These are phyloP conservation scores for Gambusia affinis DNA, from an alignment of 2,113 vertebrate species.

Conservation along the genomic window DNA sequence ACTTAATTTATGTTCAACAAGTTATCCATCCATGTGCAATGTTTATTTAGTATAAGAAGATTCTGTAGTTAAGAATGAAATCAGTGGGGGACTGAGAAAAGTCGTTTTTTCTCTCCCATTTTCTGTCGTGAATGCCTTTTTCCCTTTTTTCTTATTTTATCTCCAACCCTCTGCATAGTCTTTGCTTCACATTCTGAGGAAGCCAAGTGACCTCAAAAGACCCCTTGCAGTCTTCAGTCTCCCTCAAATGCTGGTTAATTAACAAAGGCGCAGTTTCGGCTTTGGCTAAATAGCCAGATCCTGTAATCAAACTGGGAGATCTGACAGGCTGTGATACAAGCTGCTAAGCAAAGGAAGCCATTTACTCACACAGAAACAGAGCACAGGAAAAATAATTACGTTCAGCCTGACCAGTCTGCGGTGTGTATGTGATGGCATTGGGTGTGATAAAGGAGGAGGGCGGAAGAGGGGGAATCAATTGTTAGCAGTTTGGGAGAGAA, in stretches of 20 bases:
- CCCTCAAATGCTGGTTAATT: conserved; percentile 74
- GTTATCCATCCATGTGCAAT: background rate
- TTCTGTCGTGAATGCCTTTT: conserved; percentile 2
- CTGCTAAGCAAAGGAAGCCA: conserved; percentile 67
- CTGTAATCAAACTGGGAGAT: conserved; percentile 70
- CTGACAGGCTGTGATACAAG: conserved; percentile 74
- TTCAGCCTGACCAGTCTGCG: conserved; percentile 43
- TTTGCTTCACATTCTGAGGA: conserved; percentile 43
- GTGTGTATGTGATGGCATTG: conserved; percentile 28
- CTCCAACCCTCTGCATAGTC: conserved; percentile 51
- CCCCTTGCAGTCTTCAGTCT: conserved; percentile 70
- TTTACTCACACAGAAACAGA: conserved; percentile 37
- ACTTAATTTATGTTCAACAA: background rate
- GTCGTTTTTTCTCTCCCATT: background rate
- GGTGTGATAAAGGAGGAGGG: conserved; percentile 28
- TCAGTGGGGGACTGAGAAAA: background rate
- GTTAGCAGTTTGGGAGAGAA: conserved; percentile 30
- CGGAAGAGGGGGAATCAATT: conserved; percentile 33
- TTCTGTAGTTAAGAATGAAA: background rate
- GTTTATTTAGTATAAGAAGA: background rate
- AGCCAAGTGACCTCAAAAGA: conserved; percentile 68
- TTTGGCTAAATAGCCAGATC: conserved; percentile 70
- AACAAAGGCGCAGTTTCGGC: conserved; percentile 69
- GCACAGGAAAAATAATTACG: conserved; percentile 60
- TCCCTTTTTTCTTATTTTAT: conserved; percentile 7